A percentile compares a stretch with the other conserved stretches of the same genome.
These are phyloP conservation scores for Trichonephila inaurata DNA, from an alignment of 1,140 invertebrate species.

Conservation along the genomic window DNA sequence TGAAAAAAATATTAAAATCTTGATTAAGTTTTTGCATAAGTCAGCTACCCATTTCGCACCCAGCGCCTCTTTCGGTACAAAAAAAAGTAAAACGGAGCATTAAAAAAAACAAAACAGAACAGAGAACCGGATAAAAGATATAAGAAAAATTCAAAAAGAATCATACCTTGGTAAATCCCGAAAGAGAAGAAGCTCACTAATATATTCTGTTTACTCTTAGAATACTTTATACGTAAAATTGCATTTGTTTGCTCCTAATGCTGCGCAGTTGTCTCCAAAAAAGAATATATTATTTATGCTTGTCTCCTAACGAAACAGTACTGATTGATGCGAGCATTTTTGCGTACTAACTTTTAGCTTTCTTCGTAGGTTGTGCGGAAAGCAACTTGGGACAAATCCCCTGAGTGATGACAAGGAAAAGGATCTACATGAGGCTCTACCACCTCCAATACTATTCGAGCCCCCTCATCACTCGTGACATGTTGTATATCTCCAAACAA, in stretches of 20 bases:
- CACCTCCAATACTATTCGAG: conserved; percentile 11
- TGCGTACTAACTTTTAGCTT: conserved; percentile 40
- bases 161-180: conserved; percentile 43
- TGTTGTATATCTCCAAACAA: conserved; percentile 73
- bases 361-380: conserved; percentile 19
- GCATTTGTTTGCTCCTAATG: conserved; percentile 57
- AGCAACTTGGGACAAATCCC: conserved; percentile 61
- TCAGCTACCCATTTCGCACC: conserved; percentile 42
- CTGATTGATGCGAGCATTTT: conserved; percentile 69
- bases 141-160: conserved; percentile 63
- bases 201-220: conserved; percentile 61
- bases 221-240: conserved; percentile 66
- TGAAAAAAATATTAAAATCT: conserved; percentile 62
- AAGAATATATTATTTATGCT: conserved; percentile 73
- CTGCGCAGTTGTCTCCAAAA: conserved; percentile 60
- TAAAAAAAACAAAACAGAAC: not conserved
- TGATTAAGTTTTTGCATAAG: conserved; percentile 61
- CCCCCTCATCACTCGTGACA: conserved; percentile 63
- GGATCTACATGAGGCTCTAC: conserved; percentile 57
- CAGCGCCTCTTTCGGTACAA: not conserved
- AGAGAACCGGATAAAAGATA: conserved; percentile 43
- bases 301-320: conserved; percentile 65
- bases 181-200: conserved; percentile 51
- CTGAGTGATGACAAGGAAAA: conserved; percentile 39
- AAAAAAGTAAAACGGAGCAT: not conserved